Evolutionary conservation across 2,888 invertebrate species (phyloP).

Genomic region (Syrista parreyssii): DNA sequence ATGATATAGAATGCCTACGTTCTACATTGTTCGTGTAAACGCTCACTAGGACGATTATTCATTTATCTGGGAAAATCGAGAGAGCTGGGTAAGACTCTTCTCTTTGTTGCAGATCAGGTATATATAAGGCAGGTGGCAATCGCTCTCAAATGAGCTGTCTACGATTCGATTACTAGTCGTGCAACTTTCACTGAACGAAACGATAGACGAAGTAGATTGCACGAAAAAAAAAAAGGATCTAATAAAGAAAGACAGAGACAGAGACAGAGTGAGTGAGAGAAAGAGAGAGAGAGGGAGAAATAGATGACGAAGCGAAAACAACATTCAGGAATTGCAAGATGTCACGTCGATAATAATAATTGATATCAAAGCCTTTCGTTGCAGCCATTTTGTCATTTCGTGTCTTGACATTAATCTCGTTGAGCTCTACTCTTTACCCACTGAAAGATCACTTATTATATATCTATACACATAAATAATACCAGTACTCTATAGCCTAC

Average conservation of each 20-base stretch:
- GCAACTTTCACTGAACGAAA: background rate
- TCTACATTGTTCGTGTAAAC: background rate
- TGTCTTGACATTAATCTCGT: background rate
- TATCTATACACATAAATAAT: background rate
- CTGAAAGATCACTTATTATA: background rate
- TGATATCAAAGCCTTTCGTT: background rate
- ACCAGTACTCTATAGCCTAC: background rate
- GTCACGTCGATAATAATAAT: background rate
- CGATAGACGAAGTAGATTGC: background rate
- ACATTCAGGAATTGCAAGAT: background rate
- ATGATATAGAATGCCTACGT: background rate
- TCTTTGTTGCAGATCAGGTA: background rate
- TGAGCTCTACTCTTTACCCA: background rate
- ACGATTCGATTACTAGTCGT: background rate
- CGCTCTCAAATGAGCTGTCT: background rate
- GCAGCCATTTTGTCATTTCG: background rate
- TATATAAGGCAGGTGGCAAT: background rate
- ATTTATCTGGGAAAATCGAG: background rate
- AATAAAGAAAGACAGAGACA: background rate
- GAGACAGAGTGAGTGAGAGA: too few relatives aligned
- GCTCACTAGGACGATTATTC: background rate
- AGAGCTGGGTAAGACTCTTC: background rate
- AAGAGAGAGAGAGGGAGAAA: background rate
- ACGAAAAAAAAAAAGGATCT: background rate
- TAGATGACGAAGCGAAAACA: background rate